phyloP scores from a whole-genome alignment of 2,113 vertebrate species.

The Craseonycteris thonglongyai region DNA sequence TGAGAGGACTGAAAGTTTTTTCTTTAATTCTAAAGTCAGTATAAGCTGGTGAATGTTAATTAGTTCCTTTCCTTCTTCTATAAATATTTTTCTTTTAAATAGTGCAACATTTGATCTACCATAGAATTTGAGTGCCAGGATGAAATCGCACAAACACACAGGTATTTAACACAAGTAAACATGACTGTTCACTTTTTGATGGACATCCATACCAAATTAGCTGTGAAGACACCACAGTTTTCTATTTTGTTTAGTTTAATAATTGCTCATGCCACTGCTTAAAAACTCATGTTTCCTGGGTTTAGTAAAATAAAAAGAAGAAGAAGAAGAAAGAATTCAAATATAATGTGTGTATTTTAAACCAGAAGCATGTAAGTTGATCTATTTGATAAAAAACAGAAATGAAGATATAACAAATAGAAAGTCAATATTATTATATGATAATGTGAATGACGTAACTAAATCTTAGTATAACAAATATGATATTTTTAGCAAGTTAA shows the following conservation, averaged over 20 bases:
- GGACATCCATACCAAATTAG: rapidly evolving
- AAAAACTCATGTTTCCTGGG: not conserved
- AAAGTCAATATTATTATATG: not conserved
- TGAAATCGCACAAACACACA: not conserved
- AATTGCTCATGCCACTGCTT: not conserved
- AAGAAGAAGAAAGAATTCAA: not conserved
- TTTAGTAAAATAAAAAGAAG: not conserved
- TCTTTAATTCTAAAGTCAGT: not conserved
- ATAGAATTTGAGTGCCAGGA: not conserved
- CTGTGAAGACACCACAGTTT: not conserved
- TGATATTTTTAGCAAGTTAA: not conserved
- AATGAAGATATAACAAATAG: not conserved
- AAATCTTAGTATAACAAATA: not conserved
- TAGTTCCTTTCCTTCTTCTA: not conserved
- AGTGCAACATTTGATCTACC: not conserved
- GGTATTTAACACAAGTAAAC: not conserved
- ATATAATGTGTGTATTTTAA: not conserved
- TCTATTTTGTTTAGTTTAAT: not conserved
- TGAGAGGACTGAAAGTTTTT: not conserved
- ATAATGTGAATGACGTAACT: not conserved
- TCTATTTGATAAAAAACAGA: not conserved
- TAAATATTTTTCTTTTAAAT: not conserved
- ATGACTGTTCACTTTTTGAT: rapidly evolving
- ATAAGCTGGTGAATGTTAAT: not conserved
- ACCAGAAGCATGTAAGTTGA: not conserved